Evolutionary conservation across 2,113 vertebrate species (phyloP).

Genomic region (Cnemophilus loriae): DNA sequence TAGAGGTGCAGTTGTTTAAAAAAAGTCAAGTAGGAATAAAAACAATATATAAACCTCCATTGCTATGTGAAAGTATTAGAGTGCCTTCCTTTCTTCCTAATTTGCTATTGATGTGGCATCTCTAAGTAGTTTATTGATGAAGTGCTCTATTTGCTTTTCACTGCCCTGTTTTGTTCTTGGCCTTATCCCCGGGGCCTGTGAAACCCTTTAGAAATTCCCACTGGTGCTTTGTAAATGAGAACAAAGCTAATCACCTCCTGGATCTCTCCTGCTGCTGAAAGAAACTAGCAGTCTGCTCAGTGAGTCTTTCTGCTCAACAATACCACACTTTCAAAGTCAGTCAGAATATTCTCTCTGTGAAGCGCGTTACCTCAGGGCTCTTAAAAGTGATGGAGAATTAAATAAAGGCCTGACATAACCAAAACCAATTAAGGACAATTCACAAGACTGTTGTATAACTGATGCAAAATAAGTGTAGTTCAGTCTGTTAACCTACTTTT

Average conservation of each 20-base stretch:
- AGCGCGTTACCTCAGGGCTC: slow-evolving; percentile 35
- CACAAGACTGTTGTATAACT: slow-evolving; percentile 19
- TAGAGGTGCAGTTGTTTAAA: background rate
- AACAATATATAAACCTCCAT: slow-evolving; percentile 17
- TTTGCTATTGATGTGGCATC: slow-evolving; percentile 56
- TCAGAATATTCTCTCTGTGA: slow-evolving; percentile 32
- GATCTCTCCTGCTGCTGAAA: slow-evolving; percentile 58
- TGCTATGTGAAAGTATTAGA: slow-evolving; percentile 21
- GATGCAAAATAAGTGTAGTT: background rate
- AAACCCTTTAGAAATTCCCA: slow-evolving; percentile 58
- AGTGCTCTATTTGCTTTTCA: slow-evolving; percentile 60
- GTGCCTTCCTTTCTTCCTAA: slow-evolving; percentile 48
- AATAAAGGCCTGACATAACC: slow-evolving; percentile 27
- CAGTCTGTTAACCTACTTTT: slow-evolving; percentile 21
- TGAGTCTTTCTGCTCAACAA: slow-evolving; percentile 37
- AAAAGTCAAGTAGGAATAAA: slow-evolving; percentile 53
- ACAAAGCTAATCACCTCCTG: slow-evolving; percentile 67
- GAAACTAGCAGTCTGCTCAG: slow-evolving; percentile 31
- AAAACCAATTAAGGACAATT: slow-evolving; percentile 49
- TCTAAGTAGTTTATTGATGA: slow-evolving; percentile 60
- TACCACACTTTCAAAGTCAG: slow-evolving; percentile 35
- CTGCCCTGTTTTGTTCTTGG: slow-evolving; percentile 59
- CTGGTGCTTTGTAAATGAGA: slow-evolving; percentile 59
- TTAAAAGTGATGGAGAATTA: slow-evolving; percentile 30
- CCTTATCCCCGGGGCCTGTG: slow-evolving; percentile 52